Evolutionary conservation across 2,797 vertebrate genomes (phyloP).

Genomic region (Smutsia gigantea): DNA sequence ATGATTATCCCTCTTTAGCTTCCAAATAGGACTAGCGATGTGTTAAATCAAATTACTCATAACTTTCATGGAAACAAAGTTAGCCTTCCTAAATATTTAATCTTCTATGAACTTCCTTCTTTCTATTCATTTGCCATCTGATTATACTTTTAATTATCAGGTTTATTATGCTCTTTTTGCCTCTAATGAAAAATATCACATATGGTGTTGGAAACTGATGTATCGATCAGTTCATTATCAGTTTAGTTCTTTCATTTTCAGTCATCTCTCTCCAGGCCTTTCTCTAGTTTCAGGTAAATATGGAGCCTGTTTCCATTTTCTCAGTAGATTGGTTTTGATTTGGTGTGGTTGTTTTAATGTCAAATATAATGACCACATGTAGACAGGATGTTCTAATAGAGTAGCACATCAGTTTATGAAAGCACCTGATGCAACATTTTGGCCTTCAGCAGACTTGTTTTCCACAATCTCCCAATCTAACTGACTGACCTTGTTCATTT

Average conservation of each 20-base stretch:
- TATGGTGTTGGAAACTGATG: constrained; percentile 51
- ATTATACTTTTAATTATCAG: constrained; percentile 38
- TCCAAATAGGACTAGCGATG: background rate
- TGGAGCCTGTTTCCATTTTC: background rate
- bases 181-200: background rate
- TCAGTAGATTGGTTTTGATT: background rate
- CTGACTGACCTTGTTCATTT: background rate
- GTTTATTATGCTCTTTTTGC: constrained; percentile 61
- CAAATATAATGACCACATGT: background rate
- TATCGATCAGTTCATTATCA: constrained; percentile 58
- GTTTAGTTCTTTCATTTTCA: constrained; percentile 64
- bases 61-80: constrained; percentile 3
- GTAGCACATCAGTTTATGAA: background rate
- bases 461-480: background rate
- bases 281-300: background rate
- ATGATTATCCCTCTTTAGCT: background rate
- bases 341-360: background rate
- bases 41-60: background rate
- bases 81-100: background rate
- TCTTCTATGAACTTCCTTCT: background rate
- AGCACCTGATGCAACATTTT: background rate
- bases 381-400: background rate
- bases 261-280: constrained; percentile 21
- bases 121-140: constrained; percentile 38
- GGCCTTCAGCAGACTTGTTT: background rate